phyloP scores from a whole-genome alignment of 2,888 invertebrate species.

The Meta bourneti region DNA sequence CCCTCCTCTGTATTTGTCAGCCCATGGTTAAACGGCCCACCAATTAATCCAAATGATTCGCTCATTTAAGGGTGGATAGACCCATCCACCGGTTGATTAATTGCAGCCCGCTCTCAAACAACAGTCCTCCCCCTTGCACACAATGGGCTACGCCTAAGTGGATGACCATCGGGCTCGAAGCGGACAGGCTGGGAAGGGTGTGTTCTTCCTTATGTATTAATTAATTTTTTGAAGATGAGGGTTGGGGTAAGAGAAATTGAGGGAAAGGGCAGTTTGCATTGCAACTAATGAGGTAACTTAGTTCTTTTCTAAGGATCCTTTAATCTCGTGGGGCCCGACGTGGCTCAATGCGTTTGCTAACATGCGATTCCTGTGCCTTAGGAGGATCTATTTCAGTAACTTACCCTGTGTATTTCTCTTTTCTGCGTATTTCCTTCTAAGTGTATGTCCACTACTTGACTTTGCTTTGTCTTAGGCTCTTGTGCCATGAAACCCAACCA shows the following conservation, averaged over 20 bases:
- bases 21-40: neutral
- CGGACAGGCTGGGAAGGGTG: slow-evolving; percentile 13
- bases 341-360: too few species aligned
- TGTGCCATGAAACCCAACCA: too few species aligned
- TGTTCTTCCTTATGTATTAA: slow-evolving; percentile 25
- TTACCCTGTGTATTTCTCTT: too few species aligned
- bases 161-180: slow-evolving; percentile 11
- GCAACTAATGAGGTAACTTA: too few species aligned
- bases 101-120: slow-evolving; percentile 11
- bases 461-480: too few species aligned
- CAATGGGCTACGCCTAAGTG: slow-evolving; percentile 21
- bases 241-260: neutral
- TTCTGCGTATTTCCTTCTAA: too few species aligned
- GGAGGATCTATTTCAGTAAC: too few species aligned
- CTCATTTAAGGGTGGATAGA: slow-evolving; percentile 40
- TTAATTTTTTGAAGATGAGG: slow-evolving; percentile 29
- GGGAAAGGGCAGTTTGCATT: neutral
- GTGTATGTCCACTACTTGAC: too few species aligned
- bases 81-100: slow-evolving; percentile 52
- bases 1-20: neutral
- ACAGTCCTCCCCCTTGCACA: slow-evolving; percentile 1
- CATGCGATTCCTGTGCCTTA: too few species aligned
- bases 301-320: too few species aligned
- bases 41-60: slow-evolving; percentile 62
- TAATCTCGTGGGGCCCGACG: too few species aligned